Evolutionary conservation across 1,140 invertebrate species (phyloP), one percentile per base, ranked within the genome.

Genomic region (Neodiprion lecontei): DNA sequence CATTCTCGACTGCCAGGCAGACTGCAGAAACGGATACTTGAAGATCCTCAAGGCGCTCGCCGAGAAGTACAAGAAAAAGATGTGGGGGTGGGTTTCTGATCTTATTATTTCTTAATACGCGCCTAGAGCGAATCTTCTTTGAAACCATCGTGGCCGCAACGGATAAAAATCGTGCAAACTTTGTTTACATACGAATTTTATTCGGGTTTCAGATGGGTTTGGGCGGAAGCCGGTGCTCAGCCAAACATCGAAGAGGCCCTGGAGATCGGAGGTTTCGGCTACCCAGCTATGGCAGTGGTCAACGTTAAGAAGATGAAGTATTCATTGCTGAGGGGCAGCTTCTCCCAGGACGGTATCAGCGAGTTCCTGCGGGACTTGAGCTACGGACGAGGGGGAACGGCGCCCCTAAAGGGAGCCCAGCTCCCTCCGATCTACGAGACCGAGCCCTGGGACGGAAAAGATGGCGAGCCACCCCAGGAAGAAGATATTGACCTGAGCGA

Each of bases 301-400:
- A 99, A 99, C 88, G 91, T 94, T 9, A 97, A 98, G 88, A 99
- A 99, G 89, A 95, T 98, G 93, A 99, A 98, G 85, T 99, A 96
- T 89, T 96, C 97, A 0, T 90, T 97, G 3, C 89, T 99, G 0
- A 93, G 95, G 80, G 98, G 98, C 68, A 95, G 98, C 28, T 99
- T 99, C 89, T 98, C 96, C 8, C 92, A 95, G 79, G 94, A 95
- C 74, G 99, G 99, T 75, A 98, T 99, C 83, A 94, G 95, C 81
- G 97, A 98, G 87, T 99, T 99, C 89, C 89, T 98, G 10, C 92
- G 97, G 82, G 97, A 99, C 86, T 90, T 99, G 11, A 97, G 96
- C 48, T 99, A 96, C 86, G 98, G 98, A 17, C 93, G 96, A 78
- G 97, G 98, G 14, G 94, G 96, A 70, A 99, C 97, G 5, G 94